A percentile compares a stretch with the other conserved stretches of the same genome.
phyloP scores from a whole-genome alignment of 1,140 invertebrate species.

The Scaptomyza pallida region DNA sequence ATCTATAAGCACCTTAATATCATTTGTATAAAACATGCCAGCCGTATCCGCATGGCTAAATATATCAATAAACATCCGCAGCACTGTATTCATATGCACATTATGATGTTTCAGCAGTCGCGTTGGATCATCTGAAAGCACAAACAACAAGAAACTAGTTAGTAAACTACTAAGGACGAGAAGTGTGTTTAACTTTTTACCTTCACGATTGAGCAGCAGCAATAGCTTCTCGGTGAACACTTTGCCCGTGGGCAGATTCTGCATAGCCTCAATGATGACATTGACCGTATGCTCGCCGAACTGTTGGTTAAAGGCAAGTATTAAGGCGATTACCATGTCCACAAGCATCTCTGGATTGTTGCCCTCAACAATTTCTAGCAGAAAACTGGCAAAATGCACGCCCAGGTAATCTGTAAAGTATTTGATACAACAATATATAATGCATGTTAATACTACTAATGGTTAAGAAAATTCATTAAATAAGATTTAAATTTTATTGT shows the following conservation, averaged over 20 bases:
- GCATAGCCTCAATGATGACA: constrained; percentile 90
- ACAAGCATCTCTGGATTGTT: constrained; percentile 91
- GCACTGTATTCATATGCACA: constrained; percentile 91
- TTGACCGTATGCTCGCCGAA: constrained; percentile 89
- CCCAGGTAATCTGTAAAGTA: constrained; percentile 90
- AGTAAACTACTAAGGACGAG: neutral
- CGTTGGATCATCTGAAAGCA: constrained; percentile 91
- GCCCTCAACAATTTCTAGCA: constrained; percentile 92
- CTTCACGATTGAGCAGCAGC: constrained; percentile 94
- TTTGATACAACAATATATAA: neutral
- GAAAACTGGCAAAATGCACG: constrained; percentile 90
- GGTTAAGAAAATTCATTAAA: no score
- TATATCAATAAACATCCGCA: constrained; percentile 94
- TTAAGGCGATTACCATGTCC: constrained; percentile 92
- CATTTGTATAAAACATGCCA: constrained; percentile 95
- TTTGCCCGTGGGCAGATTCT: constrained; percentile 89
- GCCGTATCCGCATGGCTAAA: constrained; percentile 91
- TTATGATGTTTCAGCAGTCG: constrained; percentile 92
- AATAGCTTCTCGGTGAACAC: constrained; percentile 95
- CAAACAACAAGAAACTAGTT: neutral
- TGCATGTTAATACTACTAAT: no score
- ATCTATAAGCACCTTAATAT: constrained; percentile 95
- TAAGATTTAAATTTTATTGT: neutral
- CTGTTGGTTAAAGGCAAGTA: constrained; percentile 95
- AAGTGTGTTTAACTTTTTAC: constrained; percentile 85